Evolutionary conservation across 2,888 invertebrate species (phyloP), one percentile per base, ranked within the genome.

Genomic region (Alentia gelatinosa): DNA sequence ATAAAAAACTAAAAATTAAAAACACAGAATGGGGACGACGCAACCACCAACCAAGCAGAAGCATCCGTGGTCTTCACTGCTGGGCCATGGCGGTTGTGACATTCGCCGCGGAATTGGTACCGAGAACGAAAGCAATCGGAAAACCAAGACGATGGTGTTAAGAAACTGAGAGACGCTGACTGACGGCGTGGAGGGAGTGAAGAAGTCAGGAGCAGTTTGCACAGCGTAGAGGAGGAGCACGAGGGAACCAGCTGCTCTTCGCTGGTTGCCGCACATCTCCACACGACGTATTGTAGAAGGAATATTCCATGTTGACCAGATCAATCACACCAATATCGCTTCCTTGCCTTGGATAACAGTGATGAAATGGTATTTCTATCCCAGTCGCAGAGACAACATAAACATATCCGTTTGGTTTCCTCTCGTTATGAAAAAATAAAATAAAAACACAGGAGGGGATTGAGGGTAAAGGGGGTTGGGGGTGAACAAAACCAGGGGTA

Each of bases 11-110:
- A 42, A 42, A n/a, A 56, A 56, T 83, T 40, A 30, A 47, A 79
- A 9, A 86, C 86, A 33, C 26, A 47, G 50, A 47, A 86, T 86
- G 86, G 47, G 74, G 74, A 74, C 74, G 33, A 74, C 74, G 30
- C 35, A 79, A 15, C 79, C 39, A 79, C 39, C 79, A 79, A 79
- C 79, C 79, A 79, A 79, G 35, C 79, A 79, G 39, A 39, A 79
- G 79, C 79, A 15, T 79, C 37, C 37, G 37, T 79, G 37, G 79
- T 39, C 35, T 35, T 79, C 37, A 79, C 79, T 79, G 79, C 79
- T 39, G 74, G 56, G 56, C n/a, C 19, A 12, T 47, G 47, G 47
- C 19, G 47, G 19, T 19, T 47, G 47, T 19, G 9, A 47, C 47
- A 47, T 47, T 19, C 47, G 47, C 9, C 47, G 9, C 9, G 47